Evolutionary conservation across 2,888 invertebrate genomes (phyloP).

Genomic region (Apotomis turbidana): DNA sequence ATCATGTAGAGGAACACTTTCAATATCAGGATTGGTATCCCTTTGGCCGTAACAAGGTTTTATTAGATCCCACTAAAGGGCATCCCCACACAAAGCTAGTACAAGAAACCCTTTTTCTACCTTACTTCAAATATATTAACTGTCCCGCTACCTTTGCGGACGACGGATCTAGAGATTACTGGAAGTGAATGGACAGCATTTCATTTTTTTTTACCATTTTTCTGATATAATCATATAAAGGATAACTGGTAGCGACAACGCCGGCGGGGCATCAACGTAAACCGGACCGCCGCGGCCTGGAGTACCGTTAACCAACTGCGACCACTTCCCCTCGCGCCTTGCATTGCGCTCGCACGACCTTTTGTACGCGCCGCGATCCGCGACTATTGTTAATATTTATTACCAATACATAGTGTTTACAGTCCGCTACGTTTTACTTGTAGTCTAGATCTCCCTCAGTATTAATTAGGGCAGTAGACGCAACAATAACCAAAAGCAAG

Average conservation of each 20-base stretch:
- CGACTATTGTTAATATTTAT: no score
- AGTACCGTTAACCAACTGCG: no score
- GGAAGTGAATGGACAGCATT: conserved; percentile 48
- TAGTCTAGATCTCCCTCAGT: no score
- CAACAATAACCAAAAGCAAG: no score
- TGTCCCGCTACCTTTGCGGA: conserved; percentile 74
- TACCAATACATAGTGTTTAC: no score
- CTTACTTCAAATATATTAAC: conserved; percentile 84
- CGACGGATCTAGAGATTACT: conserved; percentile 48
- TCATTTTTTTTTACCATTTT: conserved; percentile 5
- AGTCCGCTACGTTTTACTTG: no score
- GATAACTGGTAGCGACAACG: background rate
- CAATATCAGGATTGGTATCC: conserved; percentile 84
- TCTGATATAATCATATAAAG: background rate
- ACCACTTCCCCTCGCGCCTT: no score
- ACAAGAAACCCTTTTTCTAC: conserved; percentile 82
- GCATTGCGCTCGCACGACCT: no score
- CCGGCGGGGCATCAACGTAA: no score
- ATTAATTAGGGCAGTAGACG: no score
- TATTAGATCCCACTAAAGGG: conserved; percentile 84
- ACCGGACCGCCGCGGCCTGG: no score
- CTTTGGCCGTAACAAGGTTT: conserved; percentile 84
- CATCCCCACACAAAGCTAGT: conserved; percentile 82
- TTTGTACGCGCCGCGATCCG: no score
- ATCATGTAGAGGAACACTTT: conserved; percentile 84